A percentile compares a stretch with the other conserved stretches of the same genome.
phyloP scores from a whole-genome alignment of 2,888 invertebrate species.

The Troides aeacus region DNA sequence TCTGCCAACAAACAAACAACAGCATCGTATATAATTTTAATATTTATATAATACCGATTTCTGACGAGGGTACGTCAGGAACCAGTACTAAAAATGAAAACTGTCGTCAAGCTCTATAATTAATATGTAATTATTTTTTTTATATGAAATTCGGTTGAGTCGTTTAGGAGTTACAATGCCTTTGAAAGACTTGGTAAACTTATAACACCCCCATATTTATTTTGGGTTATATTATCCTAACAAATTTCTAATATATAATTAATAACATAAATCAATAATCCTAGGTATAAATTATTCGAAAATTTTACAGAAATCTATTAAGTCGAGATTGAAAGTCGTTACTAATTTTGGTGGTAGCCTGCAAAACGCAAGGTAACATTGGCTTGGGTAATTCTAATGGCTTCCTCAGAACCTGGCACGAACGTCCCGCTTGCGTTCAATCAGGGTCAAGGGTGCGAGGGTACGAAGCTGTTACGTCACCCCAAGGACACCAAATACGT shows the following conservation, averaged over 20 bases:
- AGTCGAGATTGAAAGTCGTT: background rate
- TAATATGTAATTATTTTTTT: too few relatives aligned
- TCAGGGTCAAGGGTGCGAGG: conserved; percentile 45
- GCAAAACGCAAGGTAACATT: conserved; percentile 5
- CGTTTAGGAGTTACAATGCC: too few relatives aligned
- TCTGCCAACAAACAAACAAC: background rate
- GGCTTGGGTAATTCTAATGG: conserved; percentile 46
- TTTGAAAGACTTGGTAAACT: too few relatives aligned
- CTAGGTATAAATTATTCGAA: background rate
- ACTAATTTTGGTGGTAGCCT: background rate
- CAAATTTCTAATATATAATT: too few relatives aligned
- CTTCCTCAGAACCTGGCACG: conserved; percentile 39
- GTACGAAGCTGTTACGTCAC: conserved; percentile 26
- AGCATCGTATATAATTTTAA: background rate
- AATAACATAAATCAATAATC: too few relatives aligned
- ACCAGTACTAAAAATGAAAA: too few relatives aligned
- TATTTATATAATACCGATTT: too few relatives aligned
- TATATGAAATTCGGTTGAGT: too few relatives aligned
- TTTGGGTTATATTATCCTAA: too few relatives aligned
- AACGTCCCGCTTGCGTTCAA: conserved; percentile 37
- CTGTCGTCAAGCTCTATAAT: too few relatives aligned
- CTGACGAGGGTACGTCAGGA: too few relatives aligned
- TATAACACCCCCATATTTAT: too few relatives aligned
- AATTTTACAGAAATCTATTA: background rate
- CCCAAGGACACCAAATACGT: conserved; percentile 1